These are phyloP conservation scores for Charanyca ferruginea DNA, from an alignment of 2,888 invertebrate genomes.

Conservation along the genomic window DNA sequence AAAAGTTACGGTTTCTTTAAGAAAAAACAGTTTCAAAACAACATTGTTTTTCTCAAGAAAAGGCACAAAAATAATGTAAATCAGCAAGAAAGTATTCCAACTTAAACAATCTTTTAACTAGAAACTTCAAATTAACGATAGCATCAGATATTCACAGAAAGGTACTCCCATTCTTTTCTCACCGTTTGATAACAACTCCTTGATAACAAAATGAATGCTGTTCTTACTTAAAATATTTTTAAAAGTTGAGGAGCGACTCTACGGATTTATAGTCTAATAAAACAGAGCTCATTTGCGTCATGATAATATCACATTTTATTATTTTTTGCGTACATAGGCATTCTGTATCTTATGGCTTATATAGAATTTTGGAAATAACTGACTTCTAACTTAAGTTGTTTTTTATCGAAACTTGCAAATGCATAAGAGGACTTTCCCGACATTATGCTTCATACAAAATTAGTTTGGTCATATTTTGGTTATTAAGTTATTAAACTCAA, in stretches of 20 bases:
- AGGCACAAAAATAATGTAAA: conserved; percentile 19
- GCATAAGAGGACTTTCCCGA: too few relatives aligned
- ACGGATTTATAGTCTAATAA: conserved; percentile 52
- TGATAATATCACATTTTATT: conserved; percentile 54
- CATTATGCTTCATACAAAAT: too few relatives aligned
- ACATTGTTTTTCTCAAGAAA: conserved; percentile 20
- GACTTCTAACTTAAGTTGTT: too few relatives aligned
- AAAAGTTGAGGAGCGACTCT: conserved; percentile 38
- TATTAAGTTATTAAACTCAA: too few relatives aligned
- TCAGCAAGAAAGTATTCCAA: conserved; percentile 37
- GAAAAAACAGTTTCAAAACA: conserved; percentile 24
- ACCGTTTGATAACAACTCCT: conserved; percentile 44
- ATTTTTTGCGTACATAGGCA: conserved; percentile 10
- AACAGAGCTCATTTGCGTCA: conserved; percentile 35
- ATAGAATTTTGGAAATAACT: too few relatives aligned
- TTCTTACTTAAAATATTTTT: conserved; percentile 49
- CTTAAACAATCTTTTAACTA: conserved; percentile 11
- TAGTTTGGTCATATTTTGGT: too few relatives aligned
- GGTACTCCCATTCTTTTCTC: conserved; percentile 35
- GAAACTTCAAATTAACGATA: conserved; percentile 53
- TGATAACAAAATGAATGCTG: conserved; percentile 37
- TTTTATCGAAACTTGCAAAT: too few relatives aligned
- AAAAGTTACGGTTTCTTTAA: background rate
- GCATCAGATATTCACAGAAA: conserved; percentile 34
- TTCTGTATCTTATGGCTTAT: conserved; percentile 6